These are phyloP conservation scores for Platorchestia sp. DNA, from an alignment of 1,140 invertebrate species.

Conservation along the genomic window DNA sequence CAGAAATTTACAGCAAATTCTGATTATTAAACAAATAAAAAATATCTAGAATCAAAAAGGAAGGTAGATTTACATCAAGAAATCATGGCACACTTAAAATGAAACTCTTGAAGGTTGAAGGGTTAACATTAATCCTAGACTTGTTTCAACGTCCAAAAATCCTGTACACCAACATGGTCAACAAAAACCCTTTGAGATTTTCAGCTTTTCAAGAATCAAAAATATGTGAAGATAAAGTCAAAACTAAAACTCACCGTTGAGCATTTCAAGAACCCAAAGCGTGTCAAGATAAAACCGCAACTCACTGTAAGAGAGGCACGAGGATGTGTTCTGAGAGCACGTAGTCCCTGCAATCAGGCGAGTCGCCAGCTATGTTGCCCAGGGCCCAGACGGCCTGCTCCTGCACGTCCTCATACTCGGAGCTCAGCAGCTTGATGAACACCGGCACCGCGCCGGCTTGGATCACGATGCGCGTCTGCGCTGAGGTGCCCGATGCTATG, in stretches of 20 bases:
- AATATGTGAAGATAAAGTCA: too few relatives aligned
- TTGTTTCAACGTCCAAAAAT: too few relatives aligned
- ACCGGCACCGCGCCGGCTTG: slow-evolving; percentile 94
- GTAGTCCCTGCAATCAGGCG: slow-evolving; percentile 91
- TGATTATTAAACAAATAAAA: too few relatives aligned
- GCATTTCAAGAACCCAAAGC: not conserved
- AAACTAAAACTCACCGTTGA: too few relatives aligned
- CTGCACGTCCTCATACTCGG: slow-evolving; percentile 92
- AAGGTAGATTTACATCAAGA: too few relatives aligned
- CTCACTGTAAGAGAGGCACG: slow-evolving; percentile 89
- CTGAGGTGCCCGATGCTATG: slow-evolving; percentile 91
- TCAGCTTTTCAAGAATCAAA: too few relatives aligned
- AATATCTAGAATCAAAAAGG: too few relatives aligned
- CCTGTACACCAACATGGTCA: too few relatives aligned
- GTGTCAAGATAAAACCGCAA: slow-evolving; percentile 63
- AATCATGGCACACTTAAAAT: too few relatives aligned
- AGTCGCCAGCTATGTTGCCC: slow-evolving; percentile 97
- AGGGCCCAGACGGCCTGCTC: slow-evolving; percentile 97
- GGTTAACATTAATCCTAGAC: too few relatives aligned
- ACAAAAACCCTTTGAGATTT: too few relatives aligned
- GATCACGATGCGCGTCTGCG: slow-evolving; percentile 90
- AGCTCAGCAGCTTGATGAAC: slow-evolving; percentile 85
- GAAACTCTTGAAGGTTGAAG: too few relatives aligned
- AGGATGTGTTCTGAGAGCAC: slow-evolving; percentile 86
- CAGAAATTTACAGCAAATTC: not conserved